Evolutionary conservation across 2,113 vertebrate species (phyloP).

Genomic region (Megalops atlanticus): DNA sequence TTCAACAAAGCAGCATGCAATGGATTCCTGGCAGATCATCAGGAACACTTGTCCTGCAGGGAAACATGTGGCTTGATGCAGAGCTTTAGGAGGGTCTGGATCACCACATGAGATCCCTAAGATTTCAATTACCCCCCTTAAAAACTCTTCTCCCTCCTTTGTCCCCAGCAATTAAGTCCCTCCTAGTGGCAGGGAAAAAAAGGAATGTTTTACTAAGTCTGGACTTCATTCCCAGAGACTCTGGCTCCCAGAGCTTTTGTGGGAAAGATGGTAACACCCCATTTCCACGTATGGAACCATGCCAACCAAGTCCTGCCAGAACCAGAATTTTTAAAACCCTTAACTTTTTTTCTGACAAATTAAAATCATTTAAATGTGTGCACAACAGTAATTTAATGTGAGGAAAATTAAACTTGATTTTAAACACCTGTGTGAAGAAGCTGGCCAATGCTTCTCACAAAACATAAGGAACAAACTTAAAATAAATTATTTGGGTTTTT

Average conservation of each 20-base stretch:
- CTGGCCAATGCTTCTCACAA: too few relatives aligned
- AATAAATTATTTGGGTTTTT: too few relatives aligned
- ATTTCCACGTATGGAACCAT: neutral
- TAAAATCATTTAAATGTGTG: neutral
- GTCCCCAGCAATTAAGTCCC: neutral
- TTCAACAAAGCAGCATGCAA: too few relatives aligned
- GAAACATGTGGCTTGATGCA: neutral
- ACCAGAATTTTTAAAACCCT: neutral
- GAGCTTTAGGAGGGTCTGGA: neutral
- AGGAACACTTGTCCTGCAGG: neutral
- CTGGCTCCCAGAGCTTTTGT: neutral
- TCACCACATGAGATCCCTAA: neutral
- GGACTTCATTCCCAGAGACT: neutral
- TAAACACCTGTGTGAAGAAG: too few relatives aligned
- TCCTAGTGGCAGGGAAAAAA: neutral
- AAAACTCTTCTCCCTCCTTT: neutral
- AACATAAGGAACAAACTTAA: too few relatives aligned
- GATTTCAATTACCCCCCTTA: neutral
- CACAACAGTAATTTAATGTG: neutral
- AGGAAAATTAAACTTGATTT: too few relatives aligned
- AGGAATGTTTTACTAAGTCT: neutral
- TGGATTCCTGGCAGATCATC: too few relatives aligned
- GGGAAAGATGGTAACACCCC: neutral
- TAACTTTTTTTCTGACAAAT: neutral
- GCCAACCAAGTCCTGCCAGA: neutral